Percentiles rank a stretch among this genome's conserved stretches.
Evolutionary conservation across 2,797 vertebrate genomes (phyloP).

Genomic region (Pampus argenteus): DNA sequence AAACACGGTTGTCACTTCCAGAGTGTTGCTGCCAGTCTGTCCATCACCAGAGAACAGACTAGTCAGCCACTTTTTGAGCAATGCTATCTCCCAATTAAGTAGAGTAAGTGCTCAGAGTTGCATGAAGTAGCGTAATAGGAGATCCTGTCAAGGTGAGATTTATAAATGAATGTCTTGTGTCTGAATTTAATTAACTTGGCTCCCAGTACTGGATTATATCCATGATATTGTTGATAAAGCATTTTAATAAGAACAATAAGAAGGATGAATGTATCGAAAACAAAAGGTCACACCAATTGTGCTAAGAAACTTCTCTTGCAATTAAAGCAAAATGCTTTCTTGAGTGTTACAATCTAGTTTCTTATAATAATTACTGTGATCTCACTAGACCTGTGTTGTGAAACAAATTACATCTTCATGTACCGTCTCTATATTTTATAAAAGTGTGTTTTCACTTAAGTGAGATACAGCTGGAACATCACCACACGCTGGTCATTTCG

Average conservation of each 20-base stretch:
- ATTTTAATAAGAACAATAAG: not conserved
- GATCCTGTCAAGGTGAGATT: conserved; percentile 23
- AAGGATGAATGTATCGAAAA: conserved; percentile 1
- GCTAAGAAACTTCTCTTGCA: not conserved
- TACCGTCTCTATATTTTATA: conserved; percentile 38
- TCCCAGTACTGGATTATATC: not conserved
- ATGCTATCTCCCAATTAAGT: conserved; percentile 3
- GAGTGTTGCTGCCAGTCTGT: not conserved
- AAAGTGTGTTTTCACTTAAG: conserved; percentile 12
- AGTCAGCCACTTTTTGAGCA: not conserved
- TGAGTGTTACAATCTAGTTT: not conserved
- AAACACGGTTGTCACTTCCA: not conserved
- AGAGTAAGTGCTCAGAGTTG: conserved; percentile 2
- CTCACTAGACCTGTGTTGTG: not conserved
- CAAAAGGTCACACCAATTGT: not conserved
- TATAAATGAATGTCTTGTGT: conserved; percentile 12
- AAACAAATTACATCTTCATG: conserved; percentile 12
- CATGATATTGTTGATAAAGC: not conserved
- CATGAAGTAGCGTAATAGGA: conserved; percentile 20
- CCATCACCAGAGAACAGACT: not conserved
- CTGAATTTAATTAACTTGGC: conserved; percentile 15
- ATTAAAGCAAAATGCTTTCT: too few species aligned
- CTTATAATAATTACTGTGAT: not conserved
- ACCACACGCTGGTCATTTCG: conserved; percentile 23
- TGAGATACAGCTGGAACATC: conserved; percentile 15